A percentile compares a stretch with the other conserved stretches of the same genome.
Conservation (phyloP, 2,888 invertebrate genomes). For the Callyntrura sp. region DNA sequence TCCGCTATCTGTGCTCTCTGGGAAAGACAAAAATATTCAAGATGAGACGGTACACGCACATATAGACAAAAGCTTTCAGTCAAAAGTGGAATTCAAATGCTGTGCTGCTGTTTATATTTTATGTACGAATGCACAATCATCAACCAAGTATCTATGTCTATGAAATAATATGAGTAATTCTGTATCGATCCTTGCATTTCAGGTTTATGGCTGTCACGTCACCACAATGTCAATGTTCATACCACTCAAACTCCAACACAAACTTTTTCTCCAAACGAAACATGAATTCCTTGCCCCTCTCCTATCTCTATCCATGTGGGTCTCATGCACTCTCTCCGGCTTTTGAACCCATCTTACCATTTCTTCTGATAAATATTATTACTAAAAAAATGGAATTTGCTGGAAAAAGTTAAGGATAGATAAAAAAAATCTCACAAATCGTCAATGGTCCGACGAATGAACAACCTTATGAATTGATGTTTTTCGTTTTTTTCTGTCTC, state of each 20-base stretch:
- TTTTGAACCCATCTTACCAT: slow-evolving; percentile 62
- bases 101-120: not conserved
- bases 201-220: slow-evolving; percentile 44
- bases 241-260: not conserved
- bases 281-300: not conserved
- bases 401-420: slow-evolving; percentile 60
- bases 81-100: not conserved
- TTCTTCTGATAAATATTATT: slow-evolving; percentile 35
- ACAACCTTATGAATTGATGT: slow-evolving; percentile 16
- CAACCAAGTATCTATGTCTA: not conserved
- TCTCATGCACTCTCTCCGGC: slow-evolving; percentile 49
- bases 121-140: not conserved
- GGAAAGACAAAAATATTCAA: not conserved
- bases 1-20: too few relatives aligned
- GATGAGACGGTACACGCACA: not conserved
- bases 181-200: not conserved
- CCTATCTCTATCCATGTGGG: slow-evolving; percentile 11
- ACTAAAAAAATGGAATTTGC: slow-evolving; percentile 55
- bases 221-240: not conserved
- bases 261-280: slow-evolving; percentile 30
- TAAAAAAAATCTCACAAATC: slow-evolving; percentile 16
- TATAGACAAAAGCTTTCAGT: not conserved
- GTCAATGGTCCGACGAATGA: slow-evolving; percentile 7
- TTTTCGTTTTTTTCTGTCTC: not conserved
- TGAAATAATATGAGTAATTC: too few relatives aligned